Evolutionary conservation across 2,113 vertebrate species (phyloP), one percentile per base, ranked within the genome.

Genomic region (Atrichornis clamosus): DNA sequence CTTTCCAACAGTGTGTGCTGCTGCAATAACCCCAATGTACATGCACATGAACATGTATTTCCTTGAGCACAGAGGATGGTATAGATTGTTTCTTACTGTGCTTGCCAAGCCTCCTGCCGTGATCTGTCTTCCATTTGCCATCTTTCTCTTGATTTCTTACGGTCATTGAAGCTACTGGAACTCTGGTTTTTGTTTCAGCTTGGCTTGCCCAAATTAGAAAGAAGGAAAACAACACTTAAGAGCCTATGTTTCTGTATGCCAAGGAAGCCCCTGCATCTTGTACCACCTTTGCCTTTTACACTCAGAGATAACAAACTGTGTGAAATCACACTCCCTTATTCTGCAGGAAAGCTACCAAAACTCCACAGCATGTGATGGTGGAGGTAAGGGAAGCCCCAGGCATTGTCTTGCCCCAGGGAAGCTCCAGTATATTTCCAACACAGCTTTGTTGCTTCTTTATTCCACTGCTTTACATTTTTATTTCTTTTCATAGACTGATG

Each of bases 281-380:
- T 1, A 5, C 4, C 15, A 33, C 30, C 60, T 59, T 37, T 26
- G 46, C 15, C 20, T 60, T 56, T 30, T 10, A 20, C 22, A 22
- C 30, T 60, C 47, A 30, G 39, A 68, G 30, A 15, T 17, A 58
- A 32, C 10, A 21, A 26, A 28, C 35, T 15, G 3, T 47, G 76
- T 17, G 32, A 58, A 47, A n/a, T 6, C 1, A 2, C 6, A 4
- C 13, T 68, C 4, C 28, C 17, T 3, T 50, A 2, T 9, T 63
- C 15, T 10, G 47, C n/a, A 49, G 23, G 37, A 35, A 63, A 59
- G 58, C 23, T 4, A 15, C n/a, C 30, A 46, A 24, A 64, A 44
- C 11, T 35, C 18, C 41, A 33, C 35, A 47, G 58, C 10, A 2
- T 0, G 1, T 22, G 55, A 11, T 0, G 3, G 19, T 2, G 30